phyloP scores from a whole-genome alignment of 92 coral and sea anemone species.

The Chrysogorgia sp. region DNA sequence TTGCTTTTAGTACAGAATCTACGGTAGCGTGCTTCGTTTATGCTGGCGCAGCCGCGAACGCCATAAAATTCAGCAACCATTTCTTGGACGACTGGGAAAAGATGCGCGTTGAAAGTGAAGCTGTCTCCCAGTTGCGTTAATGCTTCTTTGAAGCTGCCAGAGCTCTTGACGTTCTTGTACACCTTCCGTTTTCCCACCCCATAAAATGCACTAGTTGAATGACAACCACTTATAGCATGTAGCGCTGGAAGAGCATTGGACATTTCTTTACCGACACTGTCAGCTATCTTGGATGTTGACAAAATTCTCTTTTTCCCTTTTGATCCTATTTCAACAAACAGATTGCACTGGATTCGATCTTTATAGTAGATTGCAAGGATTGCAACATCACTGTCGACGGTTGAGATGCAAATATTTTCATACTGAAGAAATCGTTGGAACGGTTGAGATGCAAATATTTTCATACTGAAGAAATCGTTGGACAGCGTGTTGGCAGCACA shows the following conservation, averaged over 20 bases:
- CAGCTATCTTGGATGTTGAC: not conserved
- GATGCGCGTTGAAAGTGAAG: not conserved
- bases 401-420: slow-evolving; percentile 9
- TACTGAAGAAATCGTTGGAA: slow-evolving; percentile 1
- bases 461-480: not conserved
- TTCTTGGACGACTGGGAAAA: slow-evolving; percentile 17
- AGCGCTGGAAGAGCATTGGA: slow-evolving; percentile 20
- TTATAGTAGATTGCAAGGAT: slow-evolving; percentile 14
- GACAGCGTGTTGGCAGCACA: slow-evolving; percentile 9
- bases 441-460: slow-evolving; percentile 10
- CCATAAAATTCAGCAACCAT: slow-evolving; percentile 40
- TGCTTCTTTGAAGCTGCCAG: not conserved
- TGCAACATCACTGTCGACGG: slow-evolving; percentile 26
- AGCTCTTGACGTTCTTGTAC: slow-evolving; percentile 21
- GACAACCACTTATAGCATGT: slow-evolving; percentile 20
- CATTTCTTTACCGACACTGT: slow-evolving; percentile 10
- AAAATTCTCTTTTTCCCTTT: slow-evolving; percentile 21
- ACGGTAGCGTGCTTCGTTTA: slow-evolving; percentile 24
- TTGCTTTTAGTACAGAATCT: slow-evolving; percentile 5
- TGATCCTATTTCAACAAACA: slow-evolving; percentile 21
- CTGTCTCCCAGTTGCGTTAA: not conserved
- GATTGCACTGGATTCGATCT: not conserved
- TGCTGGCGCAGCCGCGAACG: not conserved
- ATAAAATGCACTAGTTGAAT: slow-evolving; percentile 23
- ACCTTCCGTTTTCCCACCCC: slow-evolving; percentile 24